Conservation (phyloP, 2,888 invertebrate species). For the Diabrotica balteata region DNA sequence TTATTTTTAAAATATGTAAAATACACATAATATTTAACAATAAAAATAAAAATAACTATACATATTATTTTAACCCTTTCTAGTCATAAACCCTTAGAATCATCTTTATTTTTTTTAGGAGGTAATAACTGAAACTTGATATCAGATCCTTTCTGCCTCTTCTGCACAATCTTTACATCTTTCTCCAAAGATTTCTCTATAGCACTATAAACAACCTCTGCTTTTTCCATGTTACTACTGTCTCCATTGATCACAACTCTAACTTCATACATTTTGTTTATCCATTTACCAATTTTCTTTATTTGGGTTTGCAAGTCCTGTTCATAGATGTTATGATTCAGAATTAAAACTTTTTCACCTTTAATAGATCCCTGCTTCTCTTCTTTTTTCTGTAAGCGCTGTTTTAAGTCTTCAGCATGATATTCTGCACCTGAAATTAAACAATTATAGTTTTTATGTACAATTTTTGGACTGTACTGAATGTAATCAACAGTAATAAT, state of each 20-base stretch:
- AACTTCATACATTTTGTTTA: slow-evolving; percentile 72
- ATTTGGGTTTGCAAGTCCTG: slow-evolving; percentile 72
- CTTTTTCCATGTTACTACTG: slow-evolving; percentile 55
- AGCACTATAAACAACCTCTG: slow-evolving; percentile 65
- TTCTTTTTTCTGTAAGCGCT: slow-evolving; percentile 62
- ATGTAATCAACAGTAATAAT: no score
- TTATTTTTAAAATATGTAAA: slow-evolving; percentile 20
- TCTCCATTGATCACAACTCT: slow-evolving; percentile 66
- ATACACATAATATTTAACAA: slow-evolving; percentile 32
- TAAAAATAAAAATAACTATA: slow-evolving; percentile 30
- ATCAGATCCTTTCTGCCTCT: slow-evolving; percentile 67
- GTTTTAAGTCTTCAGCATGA: slow-evolving; percentile 67
- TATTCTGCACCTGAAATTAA: slow-evolving; percentile 61
- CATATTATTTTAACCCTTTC: slow-evolving; percentile 23
- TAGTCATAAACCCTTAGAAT: slow-evolving; percentile 41
- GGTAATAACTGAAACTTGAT: slow-evolving; percentile 72
- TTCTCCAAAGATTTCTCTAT: slow-evolving; percentile 62
- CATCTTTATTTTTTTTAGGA: slow-evolving; percentile 49
- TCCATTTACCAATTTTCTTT: slow-evolving; percentile 71
- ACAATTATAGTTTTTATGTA: not conserved
- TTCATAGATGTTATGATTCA: slow-evolving; percentile 69
- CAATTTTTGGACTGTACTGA: no score
- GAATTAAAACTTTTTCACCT: slow-evolving; percentile 70
- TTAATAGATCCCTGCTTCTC: slow-evolving; percentile 61
- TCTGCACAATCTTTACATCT: slow-evolving; percentile 68